Evolutionary conservation across 1,140 invertebrate species (phyloP).

Genomic region (Papilio glaucus): DNA sequence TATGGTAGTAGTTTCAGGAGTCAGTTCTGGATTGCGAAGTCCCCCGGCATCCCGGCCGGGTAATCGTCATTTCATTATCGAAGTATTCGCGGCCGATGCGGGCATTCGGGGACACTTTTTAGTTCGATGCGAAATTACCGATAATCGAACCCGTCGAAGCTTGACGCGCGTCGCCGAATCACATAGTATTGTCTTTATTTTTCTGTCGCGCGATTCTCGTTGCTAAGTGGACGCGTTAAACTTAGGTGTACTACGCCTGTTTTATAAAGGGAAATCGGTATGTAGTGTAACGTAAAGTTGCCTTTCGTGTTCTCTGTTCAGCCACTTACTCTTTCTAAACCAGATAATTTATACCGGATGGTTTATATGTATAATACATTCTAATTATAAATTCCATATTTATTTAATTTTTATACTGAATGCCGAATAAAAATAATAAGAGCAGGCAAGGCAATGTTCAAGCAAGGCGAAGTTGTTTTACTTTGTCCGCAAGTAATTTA

Average conservation of each 20-base stretch:
- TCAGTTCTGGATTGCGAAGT: slow-evolving; percentile 57
- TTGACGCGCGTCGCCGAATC: slow-evolving; percentile 53
- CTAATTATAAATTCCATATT: too few species aligned
- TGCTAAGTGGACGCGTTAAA: slow-evolving; percentile 20
- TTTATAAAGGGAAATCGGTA: too few species aligned
- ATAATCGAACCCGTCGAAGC: slow-evolving; percentile 72
- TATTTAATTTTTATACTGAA: too few species aligned
- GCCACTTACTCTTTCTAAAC: too few species aligned
- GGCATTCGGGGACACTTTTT: slow-evolving; percentile 68
- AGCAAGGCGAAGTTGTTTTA: too few species aligned
- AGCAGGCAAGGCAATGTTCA: too few species aligned
- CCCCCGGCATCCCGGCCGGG: slow-evolving; percentile 61
- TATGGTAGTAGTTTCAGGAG: slow-evolving; percentile 42
- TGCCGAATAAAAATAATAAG: too few species aligned
- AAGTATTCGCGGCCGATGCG: slow-evolving; percentile 68
- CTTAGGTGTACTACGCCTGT: neutral
- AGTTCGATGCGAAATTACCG: slow-evolving; percentile 66
- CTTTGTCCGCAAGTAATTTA: too few species aligned
- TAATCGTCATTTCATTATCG: slow-evolving; percentile 82
- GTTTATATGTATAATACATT: too few species aligned
- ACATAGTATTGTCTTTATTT: slow-evolving; percentile 40
- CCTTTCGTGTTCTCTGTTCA: too few species aligned
- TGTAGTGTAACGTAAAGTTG: too few species aligned
- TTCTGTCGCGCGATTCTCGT: slow-evolving; percentile 6
- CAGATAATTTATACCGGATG: too few species aligned